Evolutionary conservation across 2,888 invertebrate species (phyloP), one percentile per base, ranked within the genome.

Genomic region (Caenorhabditis uteleia): DNA sequence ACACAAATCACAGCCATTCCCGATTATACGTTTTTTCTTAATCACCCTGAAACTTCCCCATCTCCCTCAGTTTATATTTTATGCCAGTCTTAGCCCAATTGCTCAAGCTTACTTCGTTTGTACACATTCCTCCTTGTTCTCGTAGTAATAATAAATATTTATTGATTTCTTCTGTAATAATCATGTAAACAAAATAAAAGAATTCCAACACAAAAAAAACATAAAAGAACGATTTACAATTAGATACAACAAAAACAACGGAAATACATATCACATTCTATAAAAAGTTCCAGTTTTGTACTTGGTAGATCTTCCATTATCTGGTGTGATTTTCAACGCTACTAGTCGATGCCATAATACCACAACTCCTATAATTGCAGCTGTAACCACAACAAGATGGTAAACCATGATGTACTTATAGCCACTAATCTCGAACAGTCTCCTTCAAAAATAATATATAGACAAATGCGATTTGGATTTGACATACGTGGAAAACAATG

Each of bases 201-300:
- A n/a, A n/a, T 29, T 8, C 29, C 29, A 29, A 12, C 6, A 12
- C 29, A 12, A 29, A 29, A 29, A 29, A 34, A 5, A 12, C 10
- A 34, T 7, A 34, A 34, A 34, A 34, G 16, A 34, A 34, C 5
- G 5, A 25, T 43, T 27, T 43, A 43, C n/a, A n/a, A n/a, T n/a
- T n/a, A n/a, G n/a, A n/a, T n/a, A n/a, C n/a, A n/a, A n/a, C n/a
- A n/a, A n/a, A n/a, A n/a, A n/a, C n/a, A n/a, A n/a, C n/a, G n/a
- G n/a, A n/a, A n/a, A n/a, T n/a, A n/a, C n/a, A n/a, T n/a, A n/a
- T 36, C 43, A 68, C 62, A 70, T 54, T 55, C 65, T 53, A 43
- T 70, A 70, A 48, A 70, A 70, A 51, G 60, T 70, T 34, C 70
- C 70, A 33, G 43, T 34, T 39, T 70, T 70, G 40, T 70, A 70